Conservation (phyloP, 2,797 vertebrate species). For the Microtus obscurus region DNA sequence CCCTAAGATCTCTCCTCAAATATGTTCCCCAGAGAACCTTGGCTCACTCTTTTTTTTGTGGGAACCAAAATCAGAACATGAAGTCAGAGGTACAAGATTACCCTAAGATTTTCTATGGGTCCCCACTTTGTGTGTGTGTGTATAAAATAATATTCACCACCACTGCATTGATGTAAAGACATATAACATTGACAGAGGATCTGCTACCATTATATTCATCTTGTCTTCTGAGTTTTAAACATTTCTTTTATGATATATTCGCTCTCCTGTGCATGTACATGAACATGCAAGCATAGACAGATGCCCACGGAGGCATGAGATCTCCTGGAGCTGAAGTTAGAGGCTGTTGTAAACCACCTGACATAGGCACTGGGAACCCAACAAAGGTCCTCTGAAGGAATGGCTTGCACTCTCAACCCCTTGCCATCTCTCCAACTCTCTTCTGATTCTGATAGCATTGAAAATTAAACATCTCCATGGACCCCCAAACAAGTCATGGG, state of each 20-base stretch:
- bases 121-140: background rate
- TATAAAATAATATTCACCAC: background rate
- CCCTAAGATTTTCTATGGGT: background rate
- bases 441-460: constrained; percentile 19
- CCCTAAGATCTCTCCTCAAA: background rate
- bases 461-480: background rate
- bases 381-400: background rate
- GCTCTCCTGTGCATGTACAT: background rate
- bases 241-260: background rate
- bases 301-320: background rate
- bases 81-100: background rate
- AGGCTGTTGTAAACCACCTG: background rate
- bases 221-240: background rate
- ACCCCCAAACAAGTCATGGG: background rate
- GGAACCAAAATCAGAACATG: constrained; percentile 48
- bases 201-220: background rate
- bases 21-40: background rate
- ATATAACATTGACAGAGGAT: background rate
- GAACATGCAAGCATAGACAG: background rate
- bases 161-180: background rate
- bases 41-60: background rate
- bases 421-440: background rate
- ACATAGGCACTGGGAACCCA: no score
- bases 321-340: background rate
- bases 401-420: background rate